phyloP scores from a whole-genome alignment of 2,888 invertebrate genomes.

The Andrena dorsata region DNA sequence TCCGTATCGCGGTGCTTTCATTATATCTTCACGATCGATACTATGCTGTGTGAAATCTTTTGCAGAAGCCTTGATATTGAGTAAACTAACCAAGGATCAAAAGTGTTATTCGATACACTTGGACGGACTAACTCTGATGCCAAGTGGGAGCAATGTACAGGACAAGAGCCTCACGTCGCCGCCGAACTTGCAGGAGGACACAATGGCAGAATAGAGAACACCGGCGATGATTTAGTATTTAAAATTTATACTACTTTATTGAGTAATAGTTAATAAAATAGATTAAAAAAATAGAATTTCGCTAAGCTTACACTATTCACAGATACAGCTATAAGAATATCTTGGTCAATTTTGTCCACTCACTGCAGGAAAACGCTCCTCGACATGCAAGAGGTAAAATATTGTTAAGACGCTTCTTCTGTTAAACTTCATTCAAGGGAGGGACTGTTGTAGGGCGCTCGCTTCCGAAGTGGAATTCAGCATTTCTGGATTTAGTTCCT shows the following conservation, averaged over 20 bases:
- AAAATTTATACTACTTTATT: constrained; percentile 5
- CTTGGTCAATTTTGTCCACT: constrained; percentile 11
- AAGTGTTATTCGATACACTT: background rate
- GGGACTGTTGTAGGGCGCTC: constrained; percentile 79
- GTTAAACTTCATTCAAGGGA: constrained; percentile 71
- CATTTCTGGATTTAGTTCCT: constrained; percentile 80
- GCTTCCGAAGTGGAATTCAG: constrained; percentile 74
- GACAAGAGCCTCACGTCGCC: too few relatives aligned
- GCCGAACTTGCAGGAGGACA: too few relatives aligned
- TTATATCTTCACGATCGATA: too few relatives aligned
- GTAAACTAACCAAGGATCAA: accelerated
- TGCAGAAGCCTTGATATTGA: background rate
- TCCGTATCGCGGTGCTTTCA: background rate
- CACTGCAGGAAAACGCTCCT: constrained; percentile 9
- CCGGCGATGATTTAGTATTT: background rate
- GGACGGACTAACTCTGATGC: background rate
- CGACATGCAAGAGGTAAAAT: background rate
- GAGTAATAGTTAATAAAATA: constrained; percentile 34
- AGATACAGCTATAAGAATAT: constrained; percentile 22
- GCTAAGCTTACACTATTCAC: constrained; percentile 33
- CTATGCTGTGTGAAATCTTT: background rate
- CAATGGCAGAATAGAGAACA: background rate
- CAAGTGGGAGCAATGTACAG: too few relatives aligned
- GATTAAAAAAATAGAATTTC: constrained; percentile 30
- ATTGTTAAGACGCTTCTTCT: background rate